Percentiles rank a stretch among this genome's conserved stretches.
These are phyloP conservation scores for Triplophysa rosa DNA, from an alignment of 2,113 vertebrate species.

Conservation along the genomic window DNA sequence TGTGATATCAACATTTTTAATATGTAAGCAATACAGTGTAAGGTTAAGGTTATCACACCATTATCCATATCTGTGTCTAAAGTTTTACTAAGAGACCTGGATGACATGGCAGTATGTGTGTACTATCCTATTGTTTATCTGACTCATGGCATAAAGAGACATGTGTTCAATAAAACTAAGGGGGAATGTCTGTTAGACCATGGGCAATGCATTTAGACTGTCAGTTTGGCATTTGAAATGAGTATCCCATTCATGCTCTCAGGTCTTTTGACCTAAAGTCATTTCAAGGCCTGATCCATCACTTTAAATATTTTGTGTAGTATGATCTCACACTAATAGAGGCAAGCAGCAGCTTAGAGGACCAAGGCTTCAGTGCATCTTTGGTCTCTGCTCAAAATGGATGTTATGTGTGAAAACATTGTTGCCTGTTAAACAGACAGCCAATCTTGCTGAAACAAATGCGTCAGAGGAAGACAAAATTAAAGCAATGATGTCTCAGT, in stretches of 20 bases:
- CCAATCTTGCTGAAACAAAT: conserved; percentile 93
- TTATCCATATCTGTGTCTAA: not conserved
- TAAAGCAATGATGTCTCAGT: conserved; percentile 94
- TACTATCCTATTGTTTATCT: not conserved
- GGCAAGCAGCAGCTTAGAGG: conserved; percentile 77
- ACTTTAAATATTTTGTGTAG: not conserved
- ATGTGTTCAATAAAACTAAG: conserved; percentile 23
- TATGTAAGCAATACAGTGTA: not conserved
- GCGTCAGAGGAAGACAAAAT: conserved; percentile 98
- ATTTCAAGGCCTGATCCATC: conserved; percentile 58
- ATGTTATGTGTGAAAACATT: conserved; percentile 75
- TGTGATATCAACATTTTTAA: not conserved
- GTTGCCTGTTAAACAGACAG: conserved; percentile 90
- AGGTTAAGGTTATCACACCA: not conserved
- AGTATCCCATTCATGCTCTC: not conserved
- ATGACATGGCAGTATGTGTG: not conserved
- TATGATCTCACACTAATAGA: conserved; percentile 8
- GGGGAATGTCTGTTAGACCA: conserved; percentile 67
- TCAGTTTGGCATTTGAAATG: conserved; percentile 9
- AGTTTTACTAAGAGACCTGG: not conserved
- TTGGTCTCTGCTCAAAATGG: conserved; percentile 66
- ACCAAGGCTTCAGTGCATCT: conserved; percentile 73
- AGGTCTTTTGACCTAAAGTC: not conserved
- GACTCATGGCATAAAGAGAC: not conserved
- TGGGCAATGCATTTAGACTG: conserved; percentile 64